Base-by-base conservation (phyloP, 2,888 invertebrate genomes). In the Microdon myrmicae region DNA sequence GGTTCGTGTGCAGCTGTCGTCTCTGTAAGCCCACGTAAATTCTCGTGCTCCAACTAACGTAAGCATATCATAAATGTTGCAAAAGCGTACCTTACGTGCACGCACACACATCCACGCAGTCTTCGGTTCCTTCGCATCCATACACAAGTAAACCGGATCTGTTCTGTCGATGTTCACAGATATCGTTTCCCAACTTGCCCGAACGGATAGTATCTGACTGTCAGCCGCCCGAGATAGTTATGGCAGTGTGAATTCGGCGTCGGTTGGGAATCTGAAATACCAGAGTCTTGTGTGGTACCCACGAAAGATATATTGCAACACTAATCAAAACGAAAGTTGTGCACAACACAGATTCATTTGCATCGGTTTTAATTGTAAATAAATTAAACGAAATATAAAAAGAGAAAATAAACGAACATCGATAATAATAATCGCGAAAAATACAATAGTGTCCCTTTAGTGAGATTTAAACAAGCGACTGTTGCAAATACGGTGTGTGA, bases 151-250 rank as follows among this genome's bases (percentile, higher is more conserved):
- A 1, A 43, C 53, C 44, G 54, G 43, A 49, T 67, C 23, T 56
- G 44, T 51, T 53, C 37, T 66, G 39, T 35, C 55, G 34, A 49
- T 53, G 48, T 54, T 35, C 51, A 45, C 53, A 54, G 45, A 49
- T 44, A 32, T 68, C 61, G 53, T 64, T 64, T 55, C 67, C 41
- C 44, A 29, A 38, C 53, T 53, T 31, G 59, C 53, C 56, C 53
- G n/a, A 64, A 54, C 67, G 68, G 70, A 69, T 68, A 72, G 72
- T 72, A 69, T 66, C 60, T 70, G 68, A 68, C 70, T 70, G 68
- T 68, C 69, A 71, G 70, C 70, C 71, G 60, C 67, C 69, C 69
- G 60, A 68, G 67, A 37, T 53, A 54, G 71, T 68, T 51, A 70
- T 71, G 43, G 43, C 29, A 35, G 47, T 59, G 38, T 34, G 31